A percentile compares a stretch with the other conserved stretches of the same genome.
Conservation (phyloP, 2,888 invertebrate species). For the Patella depressa region DNA sequence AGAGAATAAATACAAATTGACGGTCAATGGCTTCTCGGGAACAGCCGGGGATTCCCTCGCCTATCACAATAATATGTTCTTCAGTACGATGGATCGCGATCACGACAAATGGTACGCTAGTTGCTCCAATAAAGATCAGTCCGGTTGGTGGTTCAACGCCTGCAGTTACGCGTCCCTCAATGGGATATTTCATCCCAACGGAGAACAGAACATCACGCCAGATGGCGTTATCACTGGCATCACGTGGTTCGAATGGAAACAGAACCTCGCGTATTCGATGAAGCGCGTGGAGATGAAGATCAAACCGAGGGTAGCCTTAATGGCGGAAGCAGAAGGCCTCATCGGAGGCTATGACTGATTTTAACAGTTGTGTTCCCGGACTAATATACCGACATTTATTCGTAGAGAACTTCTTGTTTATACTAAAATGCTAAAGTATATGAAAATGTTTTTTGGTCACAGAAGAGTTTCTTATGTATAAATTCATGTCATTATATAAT, state of each 20-base stretch:
- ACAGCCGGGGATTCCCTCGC: slow-evolving; percentile 88
- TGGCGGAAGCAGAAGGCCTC: slow-evolving; percentile 35
- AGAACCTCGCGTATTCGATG: slow-evolving; percentile 52
- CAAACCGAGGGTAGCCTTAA: slow-evolving; percentile 46
- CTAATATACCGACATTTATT: too few relatives aligned
- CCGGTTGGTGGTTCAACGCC: slow-evolving; percentile 65
- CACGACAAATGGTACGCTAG: slow-evolving; percentile 77
- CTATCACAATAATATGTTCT: slow-evolving; percentile 93
- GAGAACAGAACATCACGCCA: slow-evolving; percentile 38
- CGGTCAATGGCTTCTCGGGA: slow-evolving; percentile 77
- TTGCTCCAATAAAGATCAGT: slow-evolving; percentile 56
- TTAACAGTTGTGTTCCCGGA: too few relatives aligned
- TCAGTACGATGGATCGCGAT: slow-evolving; percentile 90
- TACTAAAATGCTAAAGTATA: too few relatives aligned
- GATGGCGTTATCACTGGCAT: slow-evolving; percentile 58
- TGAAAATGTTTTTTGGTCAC: too few relatives aligned
- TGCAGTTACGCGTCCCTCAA: slow-evolving; percentile 62
- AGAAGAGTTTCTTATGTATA: neutral
- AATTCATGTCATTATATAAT: neutral
- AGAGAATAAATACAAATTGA: slow-evolving; percentile 81
- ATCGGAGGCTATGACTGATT: neutral
- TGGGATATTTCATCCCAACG: slow-evolving; percentile 50
- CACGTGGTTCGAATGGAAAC: slow-evolving; percentile 59
- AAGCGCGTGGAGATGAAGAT: slow-evolving; percentile 57
- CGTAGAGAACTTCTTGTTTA: too few relatives aligned